Percentiles rank a stretch among this genome's conserved stretches.
These are phyloP conservation scores for Plectrocnemia conspersa DNA, from an alignment of 1,140 invertebrate genomes.

Conservation along the genomic window DNA sequence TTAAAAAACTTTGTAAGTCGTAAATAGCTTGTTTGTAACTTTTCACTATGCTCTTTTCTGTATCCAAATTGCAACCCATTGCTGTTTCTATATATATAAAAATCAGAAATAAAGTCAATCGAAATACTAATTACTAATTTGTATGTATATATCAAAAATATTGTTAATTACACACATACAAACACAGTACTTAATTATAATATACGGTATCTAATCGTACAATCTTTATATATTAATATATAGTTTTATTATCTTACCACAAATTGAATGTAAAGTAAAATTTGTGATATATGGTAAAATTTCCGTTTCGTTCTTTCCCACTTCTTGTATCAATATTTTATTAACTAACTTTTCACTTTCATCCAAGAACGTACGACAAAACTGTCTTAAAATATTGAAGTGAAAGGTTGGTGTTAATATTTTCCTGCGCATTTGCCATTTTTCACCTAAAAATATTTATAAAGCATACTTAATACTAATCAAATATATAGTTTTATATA, in stretches of 20 bases:
- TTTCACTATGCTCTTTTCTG: slow-evolving; percentile 53
- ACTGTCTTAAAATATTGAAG: slow-evolving; percentile 79
- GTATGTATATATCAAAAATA: too few relatives aligned
- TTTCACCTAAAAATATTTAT: slow-evolving; percentile 40
- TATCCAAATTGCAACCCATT: slow-evolving; percentile 69
- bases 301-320: slow-evolving; percentile 32
- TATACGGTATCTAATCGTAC: too few relatives aligned
- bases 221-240: too few relatives aligned
- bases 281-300: slow-evolving; percentile 54
- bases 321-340: slow-evolving; percentile 1
- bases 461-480: neutral
- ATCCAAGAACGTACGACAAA: slow-evolving; percentile 51
- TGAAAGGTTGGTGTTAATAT: slow-evolving; percentile 86
- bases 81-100: slow-evolving; percentile 61
- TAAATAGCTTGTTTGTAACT: slow-evolving; percentile 59
- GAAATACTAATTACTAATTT: too few relatives aligned
- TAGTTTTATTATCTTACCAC: slow-evolving; percentile 53
- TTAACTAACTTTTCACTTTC: slow-evolving; percentile 37
- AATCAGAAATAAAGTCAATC: too few relatives aligned
- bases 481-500: slow-evolving; percentile 3
- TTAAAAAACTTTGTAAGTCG: slow-evolving; percentile 44
- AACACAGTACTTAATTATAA: too few relatives aligned
- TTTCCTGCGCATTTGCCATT: slow-evolving; percentile 75
- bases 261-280: slow-evolving; percentile 76
- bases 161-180: too few relatives aligned